Evolutionary conservation across 2,797 vertebrate species (phyloP).

Genomic region (Macropus fuliginosus): DNA sequence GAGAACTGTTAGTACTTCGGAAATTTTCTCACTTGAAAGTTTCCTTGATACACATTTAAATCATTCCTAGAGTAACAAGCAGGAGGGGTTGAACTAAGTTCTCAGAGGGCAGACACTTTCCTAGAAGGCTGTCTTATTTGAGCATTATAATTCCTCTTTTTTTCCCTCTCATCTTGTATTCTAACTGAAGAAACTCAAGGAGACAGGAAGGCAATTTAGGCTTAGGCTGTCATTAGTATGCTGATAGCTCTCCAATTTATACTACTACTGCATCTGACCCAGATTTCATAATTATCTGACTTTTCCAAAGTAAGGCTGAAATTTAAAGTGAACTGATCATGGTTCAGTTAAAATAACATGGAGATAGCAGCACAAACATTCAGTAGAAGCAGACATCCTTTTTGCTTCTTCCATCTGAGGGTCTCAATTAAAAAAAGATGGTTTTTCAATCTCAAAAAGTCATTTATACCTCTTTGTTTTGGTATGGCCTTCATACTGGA

Average conservation of each 20-base stretch:
- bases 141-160: background rate
- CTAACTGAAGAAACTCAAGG: slow-evolving; percentile 36
- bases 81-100: slow-evolving; percentile 11
- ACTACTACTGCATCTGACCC: slow-evolving; percentile 41
- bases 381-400: slow-evolving; percentile 5
- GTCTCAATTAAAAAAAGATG: background rate
- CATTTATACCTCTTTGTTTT: background rate
- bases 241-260: slow-evolving; percentile 27
- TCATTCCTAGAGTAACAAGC: slow-evolving; percentile 45
- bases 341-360: slow-evolving; percentile 55
- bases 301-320: slow-evolving; percentile 48
- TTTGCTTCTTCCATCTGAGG: slow-evolving; percentile 30
- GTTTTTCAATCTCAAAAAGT: background rate
- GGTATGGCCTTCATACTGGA: slow-evolving; percentile 2
- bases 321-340: slow-evolving; percentile 54
- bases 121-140: slow-evolving; percentile 34
- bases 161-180: slow-evolving; percentile 29
- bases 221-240: background rate
- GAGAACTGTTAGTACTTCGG: background rate
- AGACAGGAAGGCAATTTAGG: slow-evolving; percentile 56
- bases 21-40: background rate
- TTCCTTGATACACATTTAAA: background rate
- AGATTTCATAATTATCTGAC: slow-evolving; percentile 59
- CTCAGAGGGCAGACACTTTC: slow-evolving; percentile 48
- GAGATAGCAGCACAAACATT: slow-evolving; percentile 37